These are phyloP conservation scores for Microctenopoma lineatum DNA, from an alignment of 2,797 vertebrate species.

Conservation along the genomic window DNA sequence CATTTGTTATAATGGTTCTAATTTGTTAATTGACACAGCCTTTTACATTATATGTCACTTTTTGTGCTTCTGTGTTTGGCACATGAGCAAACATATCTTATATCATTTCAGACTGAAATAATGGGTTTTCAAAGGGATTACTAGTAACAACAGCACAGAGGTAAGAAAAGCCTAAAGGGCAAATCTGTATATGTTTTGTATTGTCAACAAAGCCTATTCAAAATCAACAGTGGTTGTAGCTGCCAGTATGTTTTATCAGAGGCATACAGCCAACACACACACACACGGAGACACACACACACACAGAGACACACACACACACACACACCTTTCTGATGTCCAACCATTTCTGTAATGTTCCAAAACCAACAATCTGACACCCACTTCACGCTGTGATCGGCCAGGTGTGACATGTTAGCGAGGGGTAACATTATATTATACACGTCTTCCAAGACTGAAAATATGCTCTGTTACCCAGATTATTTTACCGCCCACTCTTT, in stretches of 20 bases:
- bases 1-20: background rate
- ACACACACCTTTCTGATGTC: background rate
- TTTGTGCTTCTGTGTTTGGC: too few species aligned
- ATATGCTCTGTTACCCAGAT: background rate
- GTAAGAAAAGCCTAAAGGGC: constrained; percentile 2
- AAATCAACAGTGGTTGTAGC: background rate
- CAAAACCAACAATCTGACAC: background rate
- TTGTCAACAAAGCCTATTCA: background rate
- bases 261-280: background rate
- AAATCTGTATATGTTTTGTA: background rate
- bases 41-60: too few species aligned
- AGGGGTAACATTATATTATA: background rate
- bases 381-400: background rate
- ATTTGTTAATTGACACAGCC: too few species aligned
- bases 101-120: background rate
- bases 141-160: background rate
- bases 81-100: too few species aligned
- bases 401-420: background rate
- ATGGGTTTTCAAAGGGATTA: background rate
- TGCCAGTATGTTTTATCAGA: background rate
- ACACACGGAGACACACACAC: too few species aligned
- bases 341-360: background rate
- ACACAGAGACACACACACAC: too few species aligned
- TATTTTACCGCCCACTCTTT: background rate
- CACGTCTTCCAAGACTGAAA: background rate